Evolutionary conservation across 2,888 invertebrate species (phyloP).

Genomic region (Epinotia nisella): DNA sequence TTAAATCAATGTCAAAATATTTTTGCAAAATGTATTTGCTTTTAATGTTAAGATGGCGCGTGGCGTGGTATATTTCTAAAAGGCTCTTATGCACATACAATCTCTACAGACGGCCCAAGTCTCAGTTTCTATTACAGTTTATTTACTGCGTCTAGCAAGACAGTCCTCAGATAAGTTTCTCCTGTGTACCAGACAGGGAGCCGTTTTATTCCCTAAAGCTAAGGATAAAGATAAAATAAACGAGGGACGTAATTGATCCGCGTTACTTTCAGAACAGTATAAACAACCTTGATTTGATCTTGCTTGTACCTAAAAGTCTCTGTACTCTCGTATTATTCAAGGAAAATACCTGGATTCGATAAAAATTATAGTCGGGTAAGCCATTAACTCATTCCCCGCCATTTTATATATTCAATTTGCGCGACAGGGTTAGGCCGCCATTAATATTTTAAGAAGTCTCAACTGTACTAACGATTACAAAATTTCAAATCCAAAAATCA

Average conservation of each 20-base stretch:
- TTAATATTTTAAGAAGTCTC: too few species aligned
- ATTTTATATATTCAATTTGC: too few species aligned
- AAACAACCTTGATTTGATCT: background rate
- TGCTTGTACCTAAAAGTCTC: background rate
- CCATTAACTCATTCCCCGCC: background rate
- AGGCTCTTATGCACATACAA: background rate
- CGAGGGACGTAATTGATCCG: conserved; percentile 11
- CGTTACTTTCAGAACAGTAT: conserved; percentile 1
- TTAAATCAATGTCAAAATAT: too few species aligned
- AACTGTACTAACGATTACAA: too few species aligned
- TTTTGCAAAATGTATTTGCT: too few species aligned
- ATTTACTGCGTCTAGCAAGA: conserved; percentile 32
- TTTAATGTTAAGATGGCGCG: too few species aligned
- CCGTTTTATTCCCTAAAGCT: conserved; percentile 15
- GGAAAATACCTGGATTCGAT: background rate
- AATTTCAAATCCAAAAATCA: too few species aligned
- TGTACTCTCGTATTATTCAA: background rate
- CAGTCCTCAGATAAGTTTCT: conserved; percentile 33
- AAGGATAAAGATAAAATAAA: conserved; percentile 18
- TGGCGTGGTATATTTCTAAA: too few species aligned
- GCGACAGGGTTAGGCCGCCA: too few species aligned
- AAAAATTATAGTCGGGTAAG: background rate
- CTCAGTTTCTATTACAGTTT: conserved; percentile 29
- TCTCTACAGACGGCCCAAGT: background rate
- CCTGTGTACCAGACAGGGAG: conserved; percentile 24